Percentiles rank a stretch among this genome's conserved stretches.
Evolutionary conservation across 2,797 vertebrate species (phyloP).

Genomic region (Austrolebias charrua): DNA sequence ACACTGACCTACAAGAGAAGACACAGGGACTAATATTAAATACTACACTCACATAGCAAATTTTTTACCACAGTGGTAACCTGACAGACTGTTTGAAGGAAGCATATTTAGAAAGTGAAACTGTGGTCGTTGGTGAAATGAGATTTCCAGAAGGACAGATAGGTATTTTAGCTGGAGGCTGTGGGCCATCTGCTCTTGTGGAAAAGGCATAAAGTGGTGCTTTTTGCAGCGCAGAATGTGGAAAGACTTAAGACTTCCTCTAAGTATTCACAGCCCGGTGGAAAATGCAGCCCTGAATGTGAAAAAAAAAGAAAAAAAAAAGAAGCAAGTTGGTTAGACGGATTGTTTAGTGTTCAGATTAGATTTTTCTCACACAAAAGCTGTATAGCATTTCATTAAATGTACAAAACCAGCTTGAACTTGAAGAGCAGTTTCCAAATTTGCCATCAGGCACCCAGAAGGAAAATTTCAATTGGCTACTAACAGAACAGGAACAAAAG

Average conservation of each 20-base stretch:
- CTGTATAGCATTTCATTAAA: not conserved
- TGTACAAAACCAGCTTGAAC: not conserved
- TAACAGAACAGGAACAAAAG: not conserved
- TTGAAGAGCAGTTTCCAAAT: not conserved
- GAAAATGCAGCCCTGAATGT: slow-evolving; percentile 23
- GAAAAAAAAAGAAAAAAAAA: slow-evolving; percentile 23
- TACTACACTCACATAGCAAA: not conserved
- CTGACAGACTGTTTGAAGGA: slow-evolving; percentile 20
- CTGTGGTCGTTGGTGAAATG: slow-evolving; percentile 41
- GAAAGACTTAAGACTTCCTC: slow-evolving; percentile 19
- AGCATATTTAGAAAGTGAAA: slow-evolving; percentile 47
- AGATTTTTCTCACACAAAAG: not conserved
- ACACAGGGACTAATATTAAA: not conserved
- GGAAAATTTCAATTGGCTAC: not conserved
- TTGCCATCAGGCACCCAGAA: not conserved
- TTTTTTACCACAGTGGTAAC: not conserved
- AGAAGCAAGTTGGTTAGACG: not conserved
- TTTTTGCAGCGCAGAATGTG: slow-evolving; percentile 23
- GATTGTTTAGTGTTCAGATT: not conserved
- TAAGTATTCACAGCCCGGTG: not conserved
- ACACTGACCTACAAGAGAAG: too few relatives aligned
- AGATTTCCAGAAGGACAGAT: slow-evolving; percentile 59
- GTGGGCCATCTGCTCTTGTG: slow-evolving; percentile 31
- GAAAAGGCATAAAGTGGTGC: slow-evolving; percentile 51
- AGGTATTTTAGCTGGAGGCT: slow-evolving; percentile 40